Percentiles rank a stretch among this genome's conserved stretches.
phyloP scores from a whole-genome alignment of 2,113 vertebrate genomes.

The Oncorhynchus masou region DNA sequence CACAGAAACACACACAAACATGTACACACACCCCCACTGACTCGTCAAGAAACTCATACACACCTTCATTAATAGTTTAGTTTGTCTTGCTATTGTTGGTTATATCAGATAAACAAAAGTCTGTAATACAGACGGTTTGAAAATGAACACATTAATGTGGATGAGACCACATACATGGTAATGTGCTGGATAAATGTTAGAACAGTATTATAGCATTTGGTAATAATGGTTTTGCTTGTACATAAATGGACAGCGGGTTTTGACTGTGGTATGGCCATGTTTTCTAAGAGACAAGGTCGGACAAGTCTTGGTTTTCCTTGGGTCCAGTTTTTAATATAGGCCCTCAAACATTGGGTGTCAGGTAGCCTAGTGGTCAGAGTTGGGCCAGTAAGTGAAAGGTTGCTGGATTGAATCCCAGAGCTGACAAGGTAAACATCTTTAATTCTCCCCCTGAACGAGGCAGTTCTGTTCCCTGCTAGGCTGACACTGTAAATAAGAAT shows the following conservation, averaged over 20 bases:
- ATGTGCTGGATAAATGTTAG: neutral
- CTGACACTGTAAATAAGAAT: no score
- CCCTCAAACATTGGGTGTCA: no score
- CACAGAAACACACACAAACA: neutral
- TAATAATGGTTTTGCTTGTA: neutral
- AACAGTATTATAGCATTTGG: neutral
- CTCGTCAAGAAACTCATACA: conserved; percentile 2
- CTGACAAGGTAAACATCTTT: no score
- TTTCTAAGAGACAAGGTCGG: neutral
- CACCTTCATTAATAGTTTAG: conserved; percentile 23
- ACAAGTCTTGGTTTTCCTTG: neutral
- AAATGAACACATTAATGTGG: neutral
- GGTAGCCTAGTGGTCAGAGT: no score
- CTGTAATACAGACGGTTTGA: neutral
- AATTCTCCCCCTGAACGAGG: no score
- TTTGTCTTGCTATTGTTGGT: conserved; percentile 23
- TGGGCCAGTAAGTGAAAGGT: no score
- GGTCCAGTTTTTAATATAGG: no score
- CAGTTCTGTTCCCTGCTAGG: no score
- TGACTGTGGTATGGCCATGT: neutral
- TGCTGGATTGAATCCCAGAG: no score
- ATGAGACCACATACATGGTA: neutral
- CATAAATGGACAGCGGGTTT: neutral
- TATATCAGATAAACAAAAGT: neutral
- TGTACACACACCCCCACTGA: neutral